A percentile compares a stretch with the other conserved stretches of the same genome.
Conservation (phyloP, 2,888 invertebrate genomes). For the Chaetogeoica ovagalla region DNA sequence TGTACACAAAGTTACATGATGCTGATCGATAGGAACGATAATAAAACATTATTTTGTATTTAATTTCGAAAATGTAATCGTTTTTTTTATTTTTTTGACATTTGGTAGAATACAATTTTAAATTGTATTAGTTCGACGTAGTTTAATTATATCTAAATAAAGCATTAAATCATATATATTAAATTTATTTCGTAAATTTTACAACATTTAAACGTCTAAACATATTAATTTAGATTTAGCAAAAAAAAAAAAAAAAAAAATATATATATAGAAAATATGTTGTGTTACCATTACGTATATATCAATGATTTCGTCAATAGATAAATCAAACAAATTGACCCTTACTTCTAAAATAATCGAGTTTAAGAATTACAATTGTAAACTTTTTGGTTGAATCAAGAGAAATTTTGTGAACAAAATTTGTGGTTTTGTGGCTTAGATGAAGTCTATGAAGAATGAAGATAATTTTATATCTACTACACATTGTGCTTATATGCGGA, state of each 20-base stretch:
- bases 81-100: background rate
- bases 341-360: constrained; percentile 6
- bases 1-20: no score
- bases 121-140: background rate
- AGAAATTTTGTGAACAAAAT: constrained; percentile 12
- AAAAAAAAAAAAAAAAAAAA: no score
- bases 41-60: no score
- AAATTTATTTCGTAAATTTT: background rate
- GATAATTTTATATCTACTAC: background rate
- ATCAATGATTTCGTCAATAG: background rate
- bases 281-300: no score
- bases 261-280: no score
- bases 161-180: background rate
- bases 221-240: background rate
- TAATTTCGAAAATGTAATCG: no score
- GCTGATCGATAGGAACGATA: no score
- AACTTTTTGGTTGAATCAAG: constrained; percentile 2
- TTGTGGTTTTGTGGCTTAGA: background rate
- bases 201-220: background rate
- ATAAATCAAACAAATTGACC: background rate
- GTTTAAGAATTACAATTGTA: background rate
- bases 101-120: background rate
- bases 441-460: background rate
- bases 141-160: background rate
- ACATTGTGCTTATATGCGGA: background rate